phyloP scores from a whole-genome alignment of 2,888 invertebrate species.

The Folsomia candida region DNA sequence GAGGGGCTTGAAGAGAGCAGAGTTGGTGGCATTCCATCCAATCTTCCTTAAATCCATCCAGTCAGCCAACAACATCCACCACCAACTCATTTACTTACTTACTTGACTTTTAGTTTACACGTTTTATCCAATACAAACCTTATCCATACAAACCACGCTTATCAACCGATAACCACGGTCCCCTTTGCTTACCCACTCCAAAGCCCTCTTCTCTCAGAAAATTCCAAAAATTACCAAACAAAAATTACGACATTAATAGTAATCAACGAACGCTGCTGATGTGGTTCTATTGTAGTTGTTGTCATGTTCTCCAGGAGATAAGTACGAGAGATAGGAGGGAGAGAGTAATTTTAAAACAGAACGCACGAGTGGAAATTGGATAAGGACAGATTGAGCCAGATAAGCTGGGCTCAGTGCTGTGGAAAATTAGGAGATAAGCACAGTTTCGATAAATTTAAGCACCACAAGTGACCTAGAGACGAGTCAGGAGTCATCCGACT shows the following conservation, averaged over 20 bases:
- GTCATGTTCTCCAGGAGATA: neutral
- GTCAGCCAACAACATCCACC: conserved; percentile 3
- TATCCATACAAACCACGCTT: neutral
- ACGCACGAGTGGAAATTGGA: neutral
- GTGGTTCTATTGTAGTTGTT: neutral
- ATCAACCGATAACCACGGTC: neutral
- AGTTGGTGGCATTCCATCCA: conserved; percentile 1
- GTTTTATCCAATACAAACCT: neutral
- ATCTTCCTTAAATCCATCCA: neutral
- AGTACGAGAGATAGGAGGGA: neutral
- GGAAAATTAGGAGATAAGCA: conserved; percentile 2
- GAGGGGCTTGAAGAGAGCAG: neutral
- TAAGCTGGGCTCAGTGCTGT: neutral
- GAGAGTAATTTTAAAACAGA: neutral
- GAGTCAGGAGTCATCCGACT: conserved; percentile 14
- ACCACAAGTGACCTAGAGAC: conserved; percentile 42
- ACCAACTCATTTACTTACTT: conserved; percentile 8
- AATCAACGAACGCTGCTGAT: neutral
- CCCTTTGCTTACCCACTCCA: neutral
- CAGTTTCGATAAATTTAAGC: neutral
- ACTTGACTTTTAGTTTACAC: conserved; percentile 5
- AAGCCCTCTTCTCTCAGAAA: neutral
- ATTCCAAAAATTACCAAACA: neutral
- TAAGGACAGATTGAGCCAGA: neutral
- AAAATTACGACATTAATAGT: neutral